Conservation (phyloP, 2,888 invertebrate species). For the Matsumyia berberina region DNA sequence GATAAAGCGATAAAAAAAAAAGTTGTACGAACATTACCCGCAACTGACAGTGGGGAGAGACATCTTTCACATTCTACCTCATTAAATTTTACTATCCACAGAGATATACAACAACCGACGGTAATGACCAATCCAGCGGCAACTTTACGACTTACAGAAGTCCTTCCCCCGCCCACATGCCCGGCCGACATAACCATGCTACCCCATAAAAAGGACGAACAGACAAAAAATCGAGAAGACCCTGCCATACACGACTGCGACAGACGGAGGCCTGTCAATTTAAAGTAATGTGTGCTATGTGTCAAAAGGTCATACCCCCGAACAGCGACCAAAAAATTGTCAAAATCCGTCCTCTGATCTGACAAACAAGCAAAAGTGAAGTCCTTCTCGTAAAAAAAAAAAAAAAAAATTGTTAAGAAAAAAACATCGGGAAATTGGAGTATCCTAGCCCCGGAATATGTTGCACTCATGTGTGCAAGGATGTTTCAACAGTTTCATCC, state of each 20-base stretch:
- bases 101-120: slow-evolving; percentile 46
- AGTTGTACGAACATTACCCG: slow-evolving; percentile 51
- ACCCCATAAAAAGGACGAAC: slow-evolving; percentile 52
- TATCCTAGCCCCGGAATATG: slow-evolving; percentile 49
- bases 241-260: slow-evolving; percentile 45
- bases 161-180: slow-evolving; percentile 21
- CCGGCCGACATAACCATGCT: slow-evolving; percentile 44
- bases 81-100: slow-evolving; percentile 52
- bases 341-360: slow-evolving; percentile 58
- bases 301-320: slow-evolving; percentile 70
- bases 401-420: slow-evolving; percentile 12
- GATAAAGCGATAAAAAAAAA: slow-evolving; percentile 47
- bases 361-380: slow-evolving; percentile 47
- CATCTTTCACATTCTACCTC: slow-evolving; percentile 51
- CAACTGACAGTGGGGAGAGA: slow-evolving; percentile 47
- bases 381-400: slow-evolving; percentile 41
- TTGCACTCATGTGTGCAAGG: slow-evolving; percentile 68
- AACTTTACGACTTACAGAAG: slow-evolving; percentile 70
- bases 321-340: slow-evolving; percentile 46
- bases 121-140: slow-evolving; percentile 68
- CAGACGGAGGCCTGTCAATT: slow-evolving; percentile 65
- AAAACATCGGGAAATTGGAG: slow-evolving; percentile 54
- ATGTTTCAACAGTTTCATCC: slow-evolving; percentile 71
- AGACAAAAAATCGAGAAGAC: slow-evolving; percentile 15
- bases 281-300: slow-evolving; percentile 67